phyloP scores from a whole-genome alignment of 2,113 vertebrate species.

The Ursus arctos region DNA sequence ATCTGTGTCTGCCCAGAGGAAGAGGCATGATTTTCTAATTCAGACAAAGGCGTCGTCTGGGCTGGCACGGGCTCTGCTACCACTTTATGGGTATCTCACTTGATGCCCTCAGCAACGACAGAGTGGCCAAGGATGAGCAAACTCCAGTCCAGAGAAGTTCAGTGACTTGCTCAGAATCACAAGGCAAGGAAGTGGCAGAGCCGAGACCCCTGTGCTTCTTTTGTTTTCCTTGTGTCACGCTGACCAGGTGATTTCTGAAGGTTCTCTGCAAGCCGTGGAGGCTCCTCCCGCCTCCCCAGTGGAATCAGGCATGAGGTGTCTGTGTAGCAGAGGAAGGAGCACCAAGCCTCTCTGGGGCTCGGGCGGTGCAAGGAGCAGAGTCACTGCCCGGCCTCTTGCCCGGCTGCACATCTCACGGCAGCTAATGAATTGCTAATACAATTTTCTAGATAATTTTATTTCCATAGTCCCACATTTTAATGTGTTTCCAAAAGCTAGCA shows the following conservation, averaged over 20 bases:
- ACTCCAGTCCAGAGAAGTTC: not conserved
- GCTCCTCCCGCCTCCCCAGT: not conserved
- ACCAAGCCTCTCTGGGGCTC: accelerated
- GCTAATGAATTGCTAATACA: slow-evolving; percentile 90
- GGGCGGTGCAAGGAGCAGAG: not conserved
- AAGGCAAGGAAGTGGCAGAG: not conserved
- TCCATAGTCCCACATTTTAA: slow-evolving; percentile 85
- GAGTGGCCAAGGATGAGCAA: not conserved
- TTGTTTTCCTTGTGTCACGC: not conserved
- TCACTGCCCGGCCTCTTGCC: not conserved
- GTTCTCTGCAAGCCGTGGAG: not conserved
- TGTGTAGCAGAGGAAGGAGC: not conserved
- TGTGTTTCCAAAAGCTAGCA: slow-evolving; percentile 84
- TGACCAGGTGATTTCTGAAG: not conserved
- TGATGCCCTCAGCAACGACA: not conserved
- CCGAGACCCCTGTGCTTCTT: not conserved
- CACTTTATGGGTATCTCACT: not conserved
- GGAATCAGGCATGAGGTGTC: too few species aligned
- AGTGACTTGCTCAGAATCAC: not conserved
- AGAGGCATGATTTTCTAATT: not conserved
- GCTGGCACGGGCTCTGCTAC: not conserved
- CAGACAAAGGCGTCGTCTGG: not conserved
- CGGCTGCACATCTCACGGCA: slow-evolving; percentile 67
- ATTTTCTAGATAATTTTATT: slow-evolving; percentile 90
- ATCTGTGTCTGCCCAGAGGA: not conserved